Evolutionary conservation across 2,113 vertebrate species (phyloP).

Genomic region (Engraulis encrasicolus): DNA sequence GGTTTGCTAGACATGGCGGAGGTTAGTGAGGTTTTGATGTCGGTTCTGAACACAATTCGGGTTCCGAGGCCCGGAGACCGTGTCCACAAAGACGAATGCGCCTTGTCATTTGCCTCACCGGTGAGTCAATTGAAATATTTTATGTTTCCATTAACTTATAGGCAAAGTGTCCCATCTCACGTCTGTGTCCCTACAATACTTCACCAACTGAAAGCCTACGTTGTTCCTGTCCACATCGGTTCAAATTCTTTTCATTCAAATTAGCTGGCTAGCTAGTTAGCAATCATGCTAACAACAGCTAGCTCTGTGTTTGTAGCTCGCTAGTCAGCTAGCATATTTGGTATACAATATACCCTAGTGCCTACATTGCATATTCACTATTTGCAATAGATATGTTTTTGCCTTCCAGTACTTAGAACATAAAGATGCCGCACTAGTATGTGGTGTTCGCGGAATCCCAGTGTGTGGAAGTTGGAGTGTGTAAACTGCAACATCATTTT

Average conservation of each 20-base stretch:
- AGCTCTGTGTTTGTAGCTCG: constrained; percentile 10
- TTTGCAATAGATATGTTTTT: not conserved
- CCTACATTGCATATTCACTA: not conserved
- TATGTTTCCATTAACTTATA: not conserved
- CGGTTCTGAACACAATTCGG: constrained; percentile 92
- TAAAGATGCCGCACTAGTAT: not conserved
- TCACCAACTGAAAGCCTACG: not conserved
- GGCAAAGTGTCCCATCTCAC: not conserved
- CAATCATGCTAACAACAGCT: constrained; percentile 31
- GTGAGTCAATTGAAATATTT: constrained; percentile 73
- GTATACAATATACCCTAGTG: not conserved
- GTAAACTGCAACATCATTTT: constrained; percentile 1
- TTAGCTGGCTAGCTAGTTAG: constrained; percentile 51
- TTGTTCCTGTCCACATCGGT: not conserved
- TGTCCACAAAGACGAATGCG: constrained; percentile 98
- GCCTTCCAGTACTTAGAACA: not conserved
- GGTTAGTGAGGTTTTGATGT: constrained; percentile 90
- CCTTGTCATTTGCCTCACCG: constrained; percentile 94
- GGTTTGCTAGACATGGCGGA: constrained; percentile 83
- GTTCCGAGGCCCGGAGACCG: constrained; percentile 94
- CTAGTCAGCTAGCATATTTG: constrained; percentile 34
- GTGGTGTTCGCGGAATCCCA: not conserved
- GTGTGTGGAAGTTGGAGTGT: not conserved
- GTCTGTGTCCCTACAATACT: not conserved
- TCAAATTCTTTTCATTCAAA: not conserved